Evolutionary conservation across 2,888 invertebrate species (phyloP), one percentile per base, ranked within the genome.

Genomic region (Mechanitis mazaeus): DNA sequence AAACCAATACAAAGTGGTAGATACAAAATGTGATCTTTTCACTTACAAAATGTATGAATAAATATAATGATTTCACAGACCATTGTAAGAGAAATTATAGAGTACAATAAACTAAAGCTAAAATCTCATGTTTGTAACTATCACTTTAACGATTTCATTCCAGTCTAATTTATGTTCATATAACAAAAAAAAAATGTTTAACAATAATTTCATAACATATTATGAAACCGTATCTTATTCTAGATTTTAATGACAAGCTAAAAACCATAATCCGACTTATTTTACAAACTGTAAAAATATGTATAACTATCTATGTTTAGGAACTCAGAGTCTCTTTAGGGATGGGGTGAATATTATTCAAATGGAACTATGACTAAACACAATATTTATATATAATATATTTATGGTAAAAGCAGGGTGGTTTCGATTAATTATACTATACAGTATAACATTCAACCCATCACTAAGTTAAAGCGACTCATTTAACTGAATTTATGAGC

Each of bases 281-380:
- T 73, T 42, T 75, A 75, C 71, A 73, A 79, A 77, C 74, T 77
- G 79, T 82, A 78, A 77, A 75, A 79, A 78, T 80, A 78, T 77
- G 80, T 74, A 72, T 79, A 81, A 77, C 79, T 80, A 81, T 72
- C 72, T 75, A 74, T 65, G 75, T 77, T 79, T 84, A 87, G 87
- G 88, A 88, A 88, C 88, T 77, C 73, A 7, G 28, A 79, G 81
- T 79, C 76, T 77, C 69, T 70, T 73, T 76, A 81, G 77, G 70
- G 75, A 80, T 65, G 75, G 78, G 77, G 78, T 76, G 76, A 75
- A 75, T 59, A 71, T 68, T 56, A 59, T 54, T 50, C 55, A 35
- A 42, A 64, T 54, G 55, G 54, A 46, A 57, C 57, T 64, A 62
- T 60, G 58, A 61, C 64, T 66, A 62, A 61, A 55, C 60, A 61